These are phyloP conservation scores for Thaumatotibia leucotreta DNA, from an alignment of 1,140 invertebrate species.

Conservation along the genomic window DNA sequence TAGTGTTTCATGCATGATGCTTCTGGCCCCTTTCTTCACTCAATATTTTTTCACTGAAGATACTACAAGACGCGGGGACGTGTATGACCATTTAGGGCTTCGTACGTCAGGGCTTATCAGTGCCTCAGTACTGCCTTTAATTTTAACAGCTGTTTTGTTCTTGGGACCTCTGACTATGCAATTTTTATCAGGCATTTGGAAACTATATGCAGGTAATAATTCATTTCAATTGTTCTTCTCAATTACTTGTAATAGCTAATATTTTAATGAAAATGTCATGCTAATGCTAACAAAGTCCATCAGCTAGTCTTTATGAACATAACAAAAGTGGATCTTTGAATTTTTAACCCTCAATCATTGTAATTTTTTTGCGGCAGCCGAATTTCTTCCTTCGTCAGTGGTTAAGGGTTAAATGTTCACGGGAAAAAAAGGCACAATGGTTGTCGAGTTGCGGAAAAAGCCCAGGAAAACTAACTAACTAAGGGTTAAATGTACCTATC, in stretches of 20 bases:
- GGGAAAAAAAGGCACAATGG: no score
- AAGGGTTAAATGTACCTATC: no score
- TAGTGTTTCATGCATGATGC: constrained; percentile 88
- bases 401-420: no score
- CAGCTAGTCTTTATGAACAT: no score
- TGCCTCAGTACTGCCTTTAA: constrained; percentile 85
- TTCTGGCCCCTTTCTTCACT: constrained; percentile 87
- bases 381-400: no score
- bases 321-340: no score
- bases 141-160: constrained; percentile 91
- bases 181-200: constrained; percentile 81
- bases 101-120: constrained; percentile 83
- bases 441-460: no score
- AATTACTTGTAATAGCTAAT: background rate
- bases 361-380: no score
- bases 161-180: constrained; percentile 88
- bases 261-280: no score
- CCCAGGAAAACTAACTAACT: no score
- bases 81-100: constrained; percentile 87
- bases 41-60: constrained; percentile 82
- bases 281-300: no score
- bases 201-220: constrained; percentile 81
- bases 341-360: no score
- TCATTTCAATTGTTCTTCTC: background rate
- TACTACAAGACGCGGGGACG: constrained; percentile 78